Evolutionary conservation across 2,797 vertebrate genomes (phyloP).

Genomic region (Catamblyrhynchus diadema): DNA sequence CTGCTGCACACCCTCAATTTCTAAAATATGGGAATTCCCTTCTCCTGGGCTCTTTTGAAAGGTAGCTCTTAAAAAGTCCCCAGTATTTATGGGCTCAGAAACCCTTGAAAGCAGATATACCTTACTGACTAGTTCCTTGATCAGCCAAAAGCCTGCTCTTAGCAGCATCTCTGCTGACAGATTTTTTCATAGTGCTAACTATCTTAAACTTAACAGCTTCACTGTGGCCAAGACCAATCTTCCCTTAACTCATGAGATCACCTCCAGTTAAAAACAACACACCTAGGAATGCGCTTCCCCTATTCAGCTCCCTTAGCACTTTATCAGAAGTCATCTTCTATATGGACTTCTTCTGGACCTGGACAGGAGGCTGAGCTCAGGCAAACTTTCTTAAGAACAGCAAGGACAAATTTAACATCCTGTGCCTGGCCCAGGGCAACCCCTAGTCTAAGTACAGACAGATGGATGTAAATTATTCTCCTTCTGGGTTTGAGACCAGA

Average conservation of each 20-base stretch:
- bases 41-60: background rate
- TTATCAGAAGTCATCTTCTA: background rate
- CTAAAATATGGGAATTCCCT: background rate
- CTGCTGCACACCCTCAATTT: background rate
- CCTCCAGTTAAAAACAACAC: background rate
- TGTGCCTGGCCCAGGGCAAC: background rate
- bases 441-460: background rate
- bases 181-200: background rate
- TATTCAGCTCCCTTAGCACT: background rate
- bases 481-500: background rate
- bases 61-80: background rate
- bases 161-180: background rate
- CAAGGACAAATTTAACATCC: background rate
- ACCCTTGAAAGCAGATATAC: background rate
- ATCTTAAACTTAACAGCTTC: background rate
- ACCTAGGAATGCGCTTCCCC: background rate
- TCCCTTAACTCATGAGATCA: background rate
- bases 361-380: no score
- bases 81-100: background rate
- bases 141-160: background rate
- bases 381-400: background rate
- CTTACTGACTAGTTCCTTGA: background rate
- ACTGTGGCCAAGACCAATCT: background rate
- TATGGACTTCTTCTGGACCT: background rate
- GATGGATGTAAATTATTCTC: background rate